phyloP scores from a whole-genome alignment of 2,888 invertebrate species.

The Uloborus plumipes region DNA sequence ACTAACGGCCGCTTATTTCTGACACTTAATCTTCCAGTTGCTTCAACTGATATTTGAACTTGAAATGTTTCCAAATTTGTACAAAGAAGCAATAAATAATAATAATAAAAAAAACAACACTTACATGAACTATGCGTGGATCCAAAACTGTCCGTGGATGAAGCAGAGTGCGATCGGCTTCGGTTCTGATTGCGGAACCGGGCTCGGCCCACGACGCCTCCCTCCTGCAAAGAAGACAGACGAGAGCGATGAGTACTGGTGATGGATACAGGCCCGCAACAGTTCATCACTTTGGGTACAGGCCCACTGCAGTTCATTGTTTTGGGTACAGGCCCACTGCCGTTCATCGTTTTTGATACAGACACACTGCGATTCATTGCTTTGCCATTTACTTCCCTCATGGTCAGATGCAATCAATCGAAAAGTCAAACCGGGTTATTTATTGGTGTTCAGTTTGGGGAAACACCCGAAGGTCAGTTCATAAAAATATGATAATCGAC shows the following conservation, averaged over 20 bases:
- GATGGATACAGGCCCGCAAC: neutral
- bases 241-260: constrained; percentile 45
- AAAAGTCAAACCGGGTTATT: too few species aligned
- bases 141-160: constrained; percentile 88
- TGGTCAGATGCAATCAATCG: too few species aligned
- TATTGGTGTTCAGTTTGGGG: too few species aligned
- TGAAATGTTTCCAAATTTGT: neutral
- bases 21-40: too few species aligned
- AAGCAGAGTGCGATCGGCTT: constrained; percentile 91
- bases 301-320: constrained; percentile 1
- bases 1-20: too few species aligned
- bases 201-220: constrained; percentile 70
- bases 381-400: too few species aligned
- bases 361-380: neutral
- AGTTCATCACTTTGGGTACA: neutral
- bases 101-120: constrained; percentile 67
- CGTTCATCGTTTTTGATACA: too few species aligned
- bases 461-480: too few species aligned
- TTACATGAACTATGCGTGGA: constrained; percentile 82
- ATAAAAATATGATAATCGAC: too few species aligned
- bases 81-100: neutral
- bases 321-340: too few species aligned
- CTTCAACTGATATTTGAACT: neutral
- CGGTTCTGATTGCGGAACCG: constrained; percentile 90
- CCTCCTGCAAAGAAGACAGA: constrained; percentile 69